Base-by-base conservation (phyloP, 2,797 vertebrate species). In the Enteromius treurensis region DNA sequence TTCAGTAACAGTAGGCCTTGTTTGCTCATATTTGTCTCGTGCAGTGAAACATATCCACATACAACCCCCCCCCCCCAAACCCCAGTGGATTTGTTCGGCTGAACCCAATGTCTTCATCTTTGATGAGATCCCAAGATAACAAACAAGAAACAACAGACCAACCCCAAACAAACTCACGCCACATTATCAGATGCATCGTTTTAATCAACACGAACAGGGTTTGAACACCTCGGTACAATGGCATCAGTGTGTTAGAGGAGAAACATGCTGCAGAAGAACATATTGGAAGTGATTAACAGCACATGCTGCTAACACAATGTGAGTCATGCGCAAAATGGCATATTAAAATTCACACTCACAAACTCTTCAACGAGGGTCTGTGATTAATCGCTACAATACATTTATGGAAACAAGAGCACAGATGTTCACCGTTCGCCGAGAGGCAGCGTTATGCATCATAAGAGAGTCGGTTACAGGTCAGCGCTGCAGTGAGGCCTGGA, bases 261-360 rank as follows among this genome's bases (percentile, higher is more conserved):
- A 86, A 83, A 74, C 71, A 74, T 29, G 55, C 34, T 5, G 19
- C 34, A 53, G 42, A n/a, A 74, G 71, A 69, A 51, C 26, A 58
- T 55, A 47, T 14, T 81, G 60, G 65, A 29, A 70, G 45, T 60
- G 71, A 53, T 81, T 68, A 85, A 79, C 71, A 84, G 19, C 84
- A 87, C 85, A 84, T 87, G 84, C 70, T 81, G 79, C 37, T 73
- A 65, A 87, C 84, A 87, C 77, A 75, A 51, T 29, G 49, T 40
- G 65, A 87, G 84, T 81, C 80, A 74, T 73, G 55, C 1, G 23
- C 45, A 32, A 70, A 69, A 78, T 23, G 77, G n/a, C 74, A 73
- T 64, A 75, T 86, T 86, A 86, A 85, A 86, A 85, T 71, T 77
- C 75, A 75, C 82, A 85, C 65, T 80, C 77, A 73, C 80, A 83